Base-by-base conservation (phyloP, 2,888 invertebrate genomes). In the Crepidodera aurea region DNA sequence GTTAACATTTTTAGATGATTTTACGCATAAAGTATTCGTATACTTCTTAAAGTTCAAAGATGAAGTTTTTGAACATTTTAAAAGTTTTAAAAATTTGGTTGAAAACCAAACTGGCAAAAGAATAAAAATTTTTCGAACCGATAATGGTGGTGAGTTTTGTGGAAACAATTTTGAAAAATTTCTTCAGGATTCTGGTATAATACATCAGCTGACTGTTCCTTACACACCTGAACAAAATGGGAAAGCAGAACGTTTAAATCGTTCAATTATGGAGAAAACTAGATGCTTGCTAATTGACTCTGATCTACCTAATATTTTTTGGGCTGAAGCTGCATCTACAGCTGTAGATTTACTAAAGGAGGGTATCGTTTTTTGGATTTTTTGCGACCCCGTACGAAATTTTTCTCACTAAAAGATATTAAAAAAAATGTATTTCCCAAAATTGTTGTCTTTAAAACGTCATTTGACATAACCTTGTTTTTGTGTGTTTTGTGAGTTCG, bases 281-380 rank as follows among this genome's bases (percentile, higher is more conserved):
- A 69, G 62, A 58, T 74, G 73, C 55, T 40, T 74, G 29, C 51
- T 75, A 10, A 70, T 71, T 61, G 71, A 74, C 60, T 70, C 70
- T 15, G 46, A 66, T 13, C 27, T 73, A 7, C 51, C 63, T 6
- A 73, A 64, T 18, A 32, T 27, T 7, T 71, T 74, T 62, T 74
- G 72, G 71, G 72, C 73, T 15, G 73, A 75, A 65, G 70, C 71
- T 18, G 65, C 69, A 1, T 62, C 65, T 42, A 73, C 72, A 6
- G 73, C 73, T 13, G 69, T 70, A 5, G 73, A 74, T 54, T 32
- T 71, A n/a, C n/a, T 55, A 13, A 60, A 60, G n/a, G n/a, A 7
- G n/a, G n/a, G n/a, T n/a, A n/a, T n/a, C n/a, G n/a, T n/a, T n/a
- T n/a, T n/a, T n/a, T n/a, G n/a, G n/a, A n/a, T n/a, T n/a, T n/a